Base-by-base conservation (phyloP, 2,888 invertebrate genomes). In the Heteropelma amictum region DNA sequence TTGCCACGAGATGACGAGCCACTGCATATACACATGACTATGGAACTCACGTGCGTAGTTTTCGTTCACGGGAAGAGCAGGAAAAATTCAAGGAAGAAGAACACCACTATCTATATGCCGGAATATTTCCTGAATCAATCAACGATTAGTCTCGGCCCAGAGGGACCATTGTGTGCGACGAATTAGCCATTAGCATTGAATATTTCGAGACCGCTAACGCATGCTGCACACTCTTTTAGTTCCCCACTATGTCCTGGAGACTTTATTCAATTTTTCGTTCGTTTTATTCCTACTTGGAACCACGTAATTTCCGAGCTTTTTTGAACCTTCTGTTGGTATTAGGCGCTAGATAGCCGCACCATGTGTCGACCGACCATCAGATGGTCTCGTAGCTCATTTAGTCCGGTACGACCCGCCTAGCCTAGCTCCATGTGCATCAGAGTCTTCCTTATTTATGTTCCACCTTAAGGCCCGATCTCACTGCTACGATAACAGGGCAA, bases 121-220 rank as follows among this genome's bases (percentile, higher is more conserved):
- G 47, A 14, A 63, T 71, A 71, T 56, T 76, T 71, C 63, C 53
- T 72, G 68, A 77, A 78, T 78, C 77, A 80, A 80, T 80, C 77
- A 77, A 77, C 74, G 70, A 77, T 73, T 64, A 40, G 72, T 77
- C 73, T 40, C 42, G 61, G 45, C 67, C 73, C 54, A 60, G 51
- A 49, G 63, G 76, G 47, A 71, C 77, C 65, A 78, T 81, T 81
- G 81, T 81, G 73, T 72, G 67, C 75, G 72, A 76, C 78, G 78
- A 80, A 81, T 79, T 80, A 80, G 77, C 76, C 79, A 81, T 80
- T 80, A 81, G 78, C 72, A 77, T 67, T 78, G 58, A 61, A 38
- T 74, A 45, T 54, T 67, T 67, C 28, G 35, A 10, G 30, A 60
- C 47, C 30, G 19, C 35, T 53, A 35, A 45, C 26, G 58, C 71